Evolutionary conservation across 2,888 invertebrate genomes (phyloP).

Genomic region (Sphecodes monilicornis): DNA sequence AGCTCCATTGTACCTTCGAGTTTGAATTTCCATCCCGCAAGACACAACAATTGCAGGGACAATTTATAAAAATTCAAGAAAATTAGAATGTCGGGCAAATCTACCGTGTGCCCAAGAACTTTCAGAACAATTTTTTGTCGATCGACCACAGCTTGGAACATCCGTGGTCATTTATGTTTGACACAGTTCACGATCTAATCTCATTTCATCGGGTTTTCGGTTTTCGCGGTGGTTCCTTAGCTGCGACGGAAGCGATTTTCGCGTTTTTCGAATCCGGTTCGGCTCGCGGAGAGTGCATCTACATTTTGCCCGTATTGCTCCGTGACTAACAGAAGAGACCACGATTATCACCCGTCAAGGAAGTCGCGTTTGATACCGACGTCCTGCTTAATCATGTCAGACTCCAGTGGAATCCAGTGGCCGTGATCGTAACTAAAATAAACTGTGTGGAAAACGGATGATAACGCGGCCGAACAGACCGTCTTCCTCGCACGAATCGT

Average conservation of each 20-base stretch:
- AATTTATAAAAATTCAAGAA: no score
- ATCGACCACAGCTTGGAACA: background rate
- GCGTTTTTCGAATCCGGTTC: background rate
- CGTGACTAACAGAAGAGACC: constrained; percentile 67
- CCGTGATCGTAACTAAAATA: constrained; percentile 59
- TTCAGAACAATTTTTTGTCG: no score
- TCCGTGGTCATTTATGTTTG: background rate
- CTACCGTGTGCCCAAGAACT: no score
- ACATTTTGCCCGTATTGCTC: constrained; percentile 69
- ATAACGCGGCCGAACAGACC: constrained; percentile 18
- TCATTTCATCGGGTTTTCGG: background rate
- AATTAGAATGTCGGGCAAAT: no score
- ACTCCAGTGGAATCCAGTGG: constrained; percentile 53
- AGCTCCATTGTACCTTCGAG: background rate
- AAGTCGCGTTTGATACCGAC: constrained; percentile 82
- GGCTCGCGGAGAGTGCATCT: constrained; percentile 22
- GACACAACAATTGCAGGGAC: background rate
- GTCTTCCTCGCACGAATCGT: background rate
- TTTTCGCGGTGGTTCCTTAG: background rate
- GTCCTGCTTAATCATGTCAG: constrained; percentile 82
- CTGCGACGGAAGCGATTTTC: background rate
- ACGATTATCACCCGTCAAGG: constrained; percentile 81
- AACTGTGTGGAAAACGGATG: constrained; percentile 38
- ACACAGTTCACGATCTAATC: background rate
- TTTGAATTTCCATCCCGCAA: background rate